Evolutionary conservation across 2,888 invertebrate genomes (phyloP).

Genomic region (Trissonchulus latispiculum): DNA sequence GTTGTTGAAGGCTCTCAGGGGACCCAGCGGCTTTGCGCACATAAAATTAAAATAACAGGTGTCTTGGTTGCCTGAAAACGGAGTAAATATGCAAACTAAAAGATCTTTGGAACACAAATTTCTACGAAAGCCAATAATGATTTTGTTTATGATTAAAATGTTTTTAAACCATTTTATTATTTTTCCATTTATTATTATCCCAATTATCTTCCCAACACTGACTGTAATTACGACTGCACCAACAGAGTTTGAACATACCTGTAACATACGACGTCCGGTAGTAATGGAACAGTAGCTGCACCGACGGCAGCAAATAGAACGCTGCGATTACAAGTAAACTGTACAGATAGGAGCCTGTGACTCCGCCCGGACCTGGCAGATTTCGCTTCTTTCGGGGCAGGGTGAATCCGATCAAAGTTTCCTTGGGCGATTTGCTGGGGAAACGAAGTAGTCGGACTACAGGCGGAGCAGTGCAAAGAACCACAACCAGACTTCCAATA

Average conservation of each 20-base stretch:
- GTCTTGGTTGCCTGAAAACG: conserved; percentile 68
- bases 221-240: too few relatives aligned
- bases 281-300: background rate
- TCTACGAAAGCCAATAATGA: too few relatives aligned
- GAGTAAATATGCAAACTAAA: too few relatives aligned
- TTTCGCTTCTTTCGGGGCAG: background rate
- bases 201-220: too few relatives aligned
- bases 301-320: background rate
- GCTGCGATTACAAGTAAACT: background rate
- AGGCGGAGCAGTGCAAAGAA: background rate
- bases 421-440: background rate
- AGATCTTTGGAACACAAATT: too few relatives aligned
- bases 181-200: too few relatives aligned
- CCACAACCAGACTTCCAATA: background rate
- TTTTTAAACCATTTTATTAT: too few relatives aligned
- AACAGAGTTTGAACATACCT: too few relatives aligned
- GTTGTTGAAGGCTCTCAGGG: conserved; percentile 72
- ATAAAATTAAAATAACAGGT: conserved; percentile 80
- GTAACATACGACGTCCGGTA: background rate
- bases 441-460: background rate
- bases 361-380: background rate
- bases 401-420: background rate
- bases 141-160: too few relatives aligned
- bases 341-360: background rate
- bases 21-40: conserved; percentile 67